Base-by-base conservation (phyloP, 2,888 invertebrate species). In the Euproctis similis region DNA sequence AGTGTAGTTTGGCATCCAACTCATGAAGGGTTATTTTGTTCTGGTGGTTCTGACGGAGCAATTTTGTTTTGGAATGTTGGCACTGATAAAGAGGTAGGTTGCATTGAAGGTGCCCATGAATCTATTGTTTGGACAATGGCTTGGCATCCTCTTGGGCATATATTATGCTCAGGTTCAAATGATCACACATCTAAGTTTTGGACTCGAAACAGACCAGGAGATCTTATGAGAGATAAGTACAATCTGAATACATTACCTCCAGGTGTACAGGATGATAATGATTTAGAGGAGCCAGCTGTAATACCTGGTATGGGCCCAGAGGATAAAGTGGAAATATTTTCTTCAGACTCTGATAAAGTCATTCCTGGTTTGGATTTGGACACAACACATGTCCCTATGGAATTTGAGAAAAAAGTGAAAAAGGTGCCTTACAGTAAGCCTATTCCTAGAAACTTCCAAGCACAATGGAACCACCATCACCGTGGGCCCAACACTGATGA, bases 291-390 rank as follows among this genome's bases (percentile, higher is more conserved):
- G 65, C 90, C 92, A 30, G 88, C 93, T 2, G 82, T 91, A 12
- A 94, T 97, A 62, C 97, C 97, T 40, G 98, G 98, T 28, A 97
- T 98, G 97, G 98, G 98, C n/a, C 94, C 97, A 12, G 97, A 98
- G 72, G 96, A 97, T 62, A 93, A 93, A 67, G 92, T 96, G 1
- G 93, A 94, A 59, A 87, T 90, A 62, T 88, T 89, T 27, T 86
- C 89, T 30, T 85, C 87, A 37, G 80, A 88, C 38, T 65, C 75
- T 32, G 81, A 81, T 37, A 90, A 89, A 48, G 87, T 87, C 17
- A 96, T 96, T 71, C 96, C 96, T 26, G 96, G 96, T 21, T 80
- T 96, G 31, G 96, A 96, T 74, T 87, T 95, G 54, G 93, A 94
- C 60, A 86, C 88, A 6, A 85, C 87, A 41, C 76, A 85, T 35